Base-by-base conservation (phyloP, 2,888 invertebrate species). In the Pristionchus maxplancki region DNA sequence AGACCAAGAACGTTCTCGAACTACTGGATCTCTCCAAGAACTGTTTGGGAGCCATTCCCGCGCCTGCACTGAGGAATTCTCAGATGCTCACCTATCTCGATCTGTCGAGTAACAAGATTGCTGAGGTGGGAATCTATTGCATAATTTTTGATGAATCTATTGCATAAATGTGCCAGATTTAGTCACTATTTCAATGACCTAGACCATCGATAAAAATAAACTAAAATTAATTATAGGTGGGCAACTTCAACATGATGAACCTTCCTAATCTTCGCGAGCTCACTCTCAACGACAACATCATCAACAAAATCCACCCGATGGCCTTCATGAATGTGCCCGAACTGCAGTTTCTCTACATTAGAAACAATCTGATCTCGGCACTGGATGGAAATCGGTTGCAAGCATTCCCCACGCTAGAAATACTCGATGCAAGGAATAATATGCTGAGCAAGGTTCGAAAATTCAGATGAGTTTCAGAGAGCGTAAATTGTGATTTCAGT, bases 21-120 rank as follows among this genome's bases (percentile, higher is more conserved):
- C 96, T 96, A 87, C 96, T 98, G 91, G 97, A 98, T 95, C 96
- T 98, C 85, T 97, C 97, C 28, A 96, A 96, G 95, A 98, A 98
- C 95, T 96, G 96, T 94, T 96, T 98, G 91, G 96, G 96, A 95
- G 96, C 96, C 24, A 95, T 98, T 93, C 97, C 97, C 93, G 96
- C 96, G 93, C 96, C 96, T 93, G 97, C 97, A 95, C 97, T 98
- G 93, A 96, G 97, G 91, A 96, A 96, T 90, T 97, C 97, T 94
- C 96, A 96, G 89, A 96, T 96, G 92, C 96, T 98, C 95, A 96
- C 96, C 81, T 96, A 96, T 90, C 95, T 98, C 44, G 94, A 97
- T 95, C 95, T 98, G 89, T 97, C 97, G 91, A 96, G 96, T 93
- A 98, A 98, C 95, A 96, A 96, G 94, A 96, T 97, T 94, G 96